phyloP scores from a whole-genome alignment of 1,140 invertebrate genomes.

The Drosophila saltans region DNA sequence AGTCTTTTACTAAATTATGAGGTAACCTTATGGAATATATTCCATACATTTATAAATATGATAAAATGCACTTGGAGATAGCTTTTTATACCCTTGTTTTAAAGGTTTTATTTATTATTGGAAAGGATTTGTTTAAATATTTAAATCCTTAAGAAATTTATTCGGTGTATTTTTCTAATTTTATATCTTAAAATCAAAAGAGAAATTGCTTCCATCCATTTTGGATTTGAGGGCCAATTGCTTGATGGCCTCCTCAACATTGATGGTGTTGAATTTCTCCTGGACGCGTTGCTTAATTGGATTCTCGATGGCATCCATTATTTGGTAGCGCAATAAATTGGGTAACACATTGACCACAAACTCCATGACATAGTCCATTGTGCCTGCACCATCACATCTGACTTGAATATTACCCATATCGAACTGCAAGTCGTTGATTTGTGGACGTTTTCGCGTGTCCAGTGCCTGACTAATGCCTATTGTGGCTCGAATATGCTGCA shows the following conservation, averaged over 20 bases:
- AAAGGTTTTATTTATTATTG: conserved; percentile 35
- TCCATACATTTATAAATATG: no score
- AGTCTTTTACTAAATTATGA: neutral
- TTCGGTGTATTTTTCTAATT: neutral
- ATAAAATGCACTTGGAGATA: no score
- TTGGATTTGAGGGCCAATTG: conserved; percentile 87
- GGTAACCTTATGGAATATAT: no score
- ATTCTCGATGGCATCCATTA: conserved; percentile 91
- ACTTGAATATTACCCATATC: conserved; percentile 93
- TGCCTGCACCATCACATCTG: conserved; percentile 90
- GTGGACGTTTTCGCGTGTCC: conserved; percentile 89
- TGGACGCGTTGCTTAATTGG: conserved; percentile 88
- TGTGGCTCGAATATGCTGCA: conserved; percentile 88
- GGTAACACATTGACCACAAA: conserved; percentile 90
- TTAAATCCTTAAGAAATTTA: neutral
- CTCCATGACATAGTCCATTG: conserved; percentile 91
- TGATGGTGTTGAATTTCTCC: conserved; percentile 87
- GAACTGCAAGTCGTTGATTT: conserved; percentile 89
- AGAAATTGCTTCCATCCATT: conserved; percentile 83
- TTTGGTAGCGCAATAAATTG: conserved; percentile 92
- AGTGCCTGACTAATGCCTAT: conserved; percentile 89
- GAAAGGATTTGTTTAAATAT: neutral
- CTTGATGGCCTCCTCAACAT: conserved; percentile 89
- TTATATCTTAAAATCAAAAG: conserved; percentile 68
- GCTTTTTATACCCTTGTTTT: neutral